Percentiles rank a stretch among this genome's conserved stretches.
phyloP scores from a whole-genome alignment of 2,113 vertebrate species.

The Balaeniceps rex region DNA sequence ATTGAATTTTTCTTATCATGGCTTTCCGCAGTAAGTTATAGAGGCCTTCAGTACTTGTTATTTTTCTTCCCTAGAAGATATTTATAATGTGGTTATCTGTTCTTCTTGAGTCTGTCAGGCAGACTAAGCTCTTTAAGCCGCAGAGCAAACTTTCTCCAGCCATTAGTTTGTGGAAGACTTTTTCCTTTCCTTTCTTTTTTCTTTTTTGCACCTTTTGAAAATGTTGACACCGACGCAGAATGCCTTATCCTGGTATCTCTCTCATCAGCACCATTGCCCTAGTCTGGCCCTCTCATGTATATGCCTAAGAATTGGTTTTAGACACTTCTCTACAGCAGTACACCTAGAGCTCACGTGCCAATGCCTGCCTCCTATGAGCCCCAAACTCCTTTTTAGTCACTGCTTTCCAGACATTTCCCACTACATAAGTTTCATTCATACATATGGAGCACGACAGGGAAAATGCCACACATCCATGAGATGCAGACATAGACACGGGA shows the following conservation, averaged over 20 bases:
- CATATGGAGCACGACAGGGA: not conserved
- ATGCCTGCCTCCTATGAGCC: not conserved
- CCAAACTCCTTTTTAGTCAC: not conserved
- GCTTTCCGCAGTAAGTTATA: not conserved
- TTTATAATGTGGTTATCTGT: constrained; percentile 5
- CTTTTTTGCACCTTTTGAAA: not conserved
- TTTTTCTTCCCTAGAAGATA: not conserved
- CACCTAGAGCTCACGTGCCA: not conserved
- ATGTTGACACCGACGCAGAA: not conserved
- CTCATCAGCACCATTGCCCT: not conserved
- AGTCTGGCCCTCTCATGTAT: not conserved
- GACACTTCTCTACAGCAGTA: not conserved
- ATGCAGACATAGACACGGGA: not conserved
- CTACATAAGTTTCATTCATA: not conserved
- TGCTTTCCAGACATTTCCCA: not conserved
- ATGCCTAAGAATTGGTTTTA: not conserved
- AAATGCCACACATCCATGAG: not conserved
- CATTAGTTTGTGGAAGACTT: not conserved
- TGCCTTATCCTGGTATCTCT: not conserved
- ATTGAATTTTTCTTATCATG: constrained; percentile 28
- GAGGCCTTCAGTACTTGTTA: not conserved
- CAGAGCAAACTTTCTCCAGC: not conserved
- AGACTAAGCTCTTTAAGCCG: not conserved
- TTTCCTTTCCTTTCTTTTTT: not conserved
- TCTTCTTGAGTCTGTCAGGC: not conserved